A percentile compares a stretch with the other conserved stretches of the same genome.
Conservation (phyloP, 2,797 vertebrate genomes). For the Octomys mimax region DNA sequence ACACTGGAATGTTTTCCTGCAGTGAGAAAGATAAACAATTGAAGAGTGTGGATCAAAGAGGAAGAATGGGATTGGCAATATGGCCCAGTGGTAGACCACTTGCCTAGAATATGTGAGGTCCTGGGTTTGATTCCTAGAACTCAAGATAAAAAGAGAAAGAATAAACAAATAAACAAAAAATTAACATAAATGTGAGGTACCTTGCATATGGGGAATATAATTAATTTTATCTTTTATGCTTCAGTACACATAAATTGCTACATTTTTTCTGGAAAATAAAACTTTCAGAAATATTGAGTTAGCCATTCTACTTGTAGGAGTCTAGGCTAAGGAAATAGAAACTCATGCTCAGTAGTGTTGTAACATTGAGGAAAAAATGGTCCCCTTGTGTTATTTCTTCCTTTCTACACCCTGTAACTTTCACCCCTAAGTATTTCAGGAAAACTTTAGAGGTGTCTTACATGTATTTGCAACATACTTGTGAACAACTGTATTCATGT, state of each 20-base stretch:
- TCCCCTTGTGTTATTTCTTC: not conserved
- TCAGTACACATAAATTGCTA: constrained; percentile 45
- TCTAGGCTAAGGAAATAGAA: constrained; percentile 28
- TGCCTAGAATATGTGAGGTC: not conserved
- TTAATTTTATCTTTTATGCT: not conserved
- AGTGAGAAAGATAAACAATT: not conserved
- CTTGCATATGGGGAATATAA: not conserved
- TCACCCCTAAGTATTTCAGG: not conserved
- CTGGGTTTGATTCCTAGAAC: not conserved
- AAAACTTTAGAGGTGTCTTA: not conserved
- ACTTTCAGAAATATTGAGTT: constrained; percentile 47
- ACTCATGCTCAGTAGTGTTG: not conserved
- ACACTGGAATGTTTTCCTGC: not conserved
- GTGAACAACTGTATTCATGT: not conserved
- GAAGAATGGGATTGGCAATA: not conserved
- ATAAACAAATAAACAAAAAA: constrained; percentile 1
- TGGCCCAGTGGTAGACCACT: not conserved
- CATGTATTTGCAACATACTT: not conserved
- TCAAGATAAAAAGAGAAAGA: not conserved
- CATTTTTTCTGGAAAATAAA: constrained; percentile 38
- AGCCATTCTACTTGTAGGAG: not conserved
- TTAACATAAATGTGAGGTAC: not conserved
- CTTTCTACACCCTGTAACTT: not conserved
- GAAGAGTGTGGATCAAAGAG: not conserved
- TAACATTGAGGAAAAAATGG: constrained; percentile 14